Evolutionary conservation across 2,113 vertebrate genomes (phyloP), one percentile per base, ranked within the genome.

Genomic region (Glareola pratincola): DNA sequence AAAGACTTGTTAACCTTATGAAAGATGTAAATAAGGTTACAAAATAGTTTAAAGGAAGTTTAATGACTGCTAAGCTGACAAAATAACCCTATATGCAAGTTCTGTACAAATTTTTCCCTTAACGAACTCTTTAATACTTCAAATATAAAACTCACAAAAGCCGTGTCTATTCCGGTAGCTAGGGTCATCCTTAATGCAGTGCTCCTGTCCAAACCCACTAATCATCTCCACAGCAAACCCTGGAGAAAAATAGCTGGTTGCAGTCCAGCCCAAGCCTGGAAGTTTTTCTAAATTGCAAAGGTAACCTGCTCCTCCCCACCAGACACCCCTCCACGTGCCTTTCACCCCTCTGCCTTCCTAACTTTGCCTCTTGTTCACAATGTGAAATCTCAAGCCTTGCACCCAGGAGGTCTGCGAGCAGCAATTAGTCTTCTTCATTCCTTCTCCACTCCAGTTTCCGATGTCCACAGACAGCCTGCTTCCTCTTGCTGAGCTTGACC

Each of bases 31-130:
- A 84, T 82, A 92, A 72, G 4, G 7, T 72, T 88, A 48, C n/a
- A 34, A 72, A 93, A 67, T 41, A 88, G 50, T 88, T 89, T 90
- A 67, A 94, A 91, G 23, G n/a, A 75, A 43, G 9, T 62, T 88
- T 60, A 39, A 62, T 59, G 23, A 41, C 37, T 48, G 10, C 20
- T 74, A 19, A 57, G 17, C 37, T 89, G 47, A 12, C 67, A 77
- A 48, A 50, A 12, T 43, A 67, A 32, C n/a, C 43, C 23, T 12
- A 10, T 29, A 50, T 43, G 10, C n/a, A 67, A 57, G 30, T 45
- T 47, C n/a, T 45, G 15, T 12, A 17, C 14, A 45, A 8, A 51
- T 47, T 27, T 41, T 72, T 7, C 43, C 20, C 20, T 57, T 45
- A 63, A 34, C 51, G 56, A 66, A 62, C 10, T 66, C 22, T 66